Percentiles rank a stretch among this genome's conserved stretches.
phyloP scores from a whole-genome alignment of 2,113 vertebrate genomes.

The Calidris pugnax region DNA sequence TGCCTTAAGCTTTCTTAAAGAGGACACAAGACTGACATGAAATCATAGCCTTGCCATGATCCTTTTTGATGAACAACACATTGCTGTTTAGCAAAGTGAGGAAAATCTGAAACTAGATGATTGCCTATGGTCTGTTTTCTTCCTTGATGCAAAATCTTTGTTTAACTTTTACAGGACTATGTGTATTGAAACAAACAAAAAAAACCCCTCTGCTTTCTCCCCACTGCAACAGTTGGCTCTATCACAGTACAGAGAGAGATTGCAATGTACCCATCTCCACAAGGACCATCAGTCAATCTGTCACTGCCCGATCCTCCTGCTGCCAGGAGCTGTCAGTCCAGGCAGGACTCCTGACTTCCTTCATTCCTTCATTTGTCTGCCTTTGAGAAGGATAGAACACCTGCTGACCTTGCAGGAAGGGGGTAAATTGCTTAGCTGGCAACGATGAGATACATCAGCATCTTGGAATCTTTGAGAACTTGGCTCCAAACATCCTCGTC shows the following conservation, averaged over 20 bases:
- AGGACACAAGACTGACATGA: neutral
- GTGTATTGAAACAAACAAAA: neutral
- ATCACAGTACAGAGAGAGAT: neutral
- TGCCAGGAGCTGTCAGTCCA: neutral
- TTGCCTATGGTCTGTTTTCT: neutral
- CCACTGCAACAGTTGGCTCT: neutral
- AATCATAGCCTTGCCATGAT: neutral
- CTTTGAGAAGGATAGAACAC: slow-evolving; percentile 24
- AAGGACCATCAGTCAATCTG: neutral
- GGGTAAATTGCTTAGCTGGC: neutral
- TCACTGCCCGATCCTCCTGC: neutral
- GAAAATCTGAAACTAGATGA: neutral
- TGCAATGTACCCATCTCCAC: rapidly evolving
- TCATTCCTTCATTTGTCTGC: neutral
- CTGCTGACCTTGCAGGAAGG: neutral
- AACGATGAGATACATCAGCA: neutral
- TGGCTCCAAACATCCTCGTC: neutral
- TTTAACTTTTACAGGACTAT: neutral
- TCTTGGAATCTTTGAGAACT: neutral
- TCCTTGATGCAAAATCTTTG: neutral
- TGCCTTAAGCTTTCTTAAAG: neutral
- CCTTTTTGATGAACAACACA: neutral
- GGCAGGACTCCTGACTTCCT: neutral
- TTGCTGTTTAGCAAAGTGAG: neutral
- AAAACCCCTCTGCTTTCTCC: neutral